A percentile compares a stretch with the other conserved stretches of the same genome.
Evolutionary conservation across 2,888 invertebrate genomes (phyloP).

Genomic region (Drosophila phalerata): DNA sequence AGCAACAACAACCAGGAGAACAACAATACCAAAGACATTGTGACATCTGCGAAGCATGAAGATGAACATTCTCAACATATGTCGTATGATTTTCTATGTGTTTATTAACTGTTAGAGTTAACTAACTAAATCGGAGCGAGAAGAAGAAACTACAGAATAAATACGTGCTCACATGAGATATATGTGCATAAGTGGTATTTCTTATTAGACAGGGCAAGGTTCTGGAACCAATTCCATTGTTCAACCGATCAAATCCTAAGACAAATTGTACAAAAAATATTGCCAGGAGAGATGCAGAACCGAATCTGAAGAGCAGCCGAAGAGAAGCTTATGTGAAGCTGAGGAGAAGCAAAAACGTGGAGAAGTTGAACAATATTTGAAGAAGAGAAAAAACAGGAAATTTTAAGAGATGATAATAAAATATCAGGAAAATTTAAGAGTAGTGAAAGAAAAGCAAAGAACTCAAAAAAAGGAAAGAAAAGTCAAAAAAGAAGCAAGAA

Average conservation of each 20-base stretch:
- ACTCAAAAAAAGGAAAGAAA: too few species aligned
- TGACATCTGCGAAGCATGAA: slow-evolving; percentile 60
- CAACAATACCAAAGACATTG: slow-evolving; percentile 46
- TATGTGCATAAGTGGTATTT: slow-evolving; percentile 20
- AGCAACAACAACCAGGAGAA: slow-evolving; percentile 13
- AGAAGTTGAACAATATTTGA: not conserved
- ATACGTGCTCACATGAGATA: slow-evolving; percentile 1
- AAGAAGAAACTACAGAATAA: slow-evolving; percentile 5
- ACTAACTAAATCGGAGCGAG: slow-evolving; percentile 78
- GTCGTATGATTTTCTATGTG: slow-evolving; percentile 45
- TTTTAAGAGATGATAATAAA: too few species aligned
- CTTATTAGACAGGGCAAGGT: slow-evolving; percentile 45
- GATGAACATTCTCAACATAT: slow-evolving; percentile 44
- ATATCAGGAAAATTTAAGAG: too few species aligned
- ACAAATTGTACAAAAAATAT: slow-evolving; percentile 2
- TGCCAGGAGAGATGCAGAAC: not conserved
- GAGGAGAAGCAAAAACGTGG: not conserved
- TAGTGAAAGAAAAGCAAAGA: too few species aligned
- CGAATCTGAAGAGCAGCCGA: not conserved
- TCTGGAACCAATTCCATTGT: slow-evolving; percentile 54
- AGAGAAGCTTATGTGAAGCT: not conserved
- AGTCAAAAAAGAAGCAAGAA: too few species aligned
- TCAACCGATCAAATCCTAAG: slow-evolving; percentile 36
- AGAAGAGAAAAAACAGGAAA: not conserved
- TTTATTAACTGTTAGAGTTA: slow-evolving; percentile 81